A percentile compares a stretch with the other conserved stretches of the same genome.
phyloP scores from a whole-genome alignment of 2,888 invertebrate species.

The Galeopsomyia nigrocyanea region DNA sequence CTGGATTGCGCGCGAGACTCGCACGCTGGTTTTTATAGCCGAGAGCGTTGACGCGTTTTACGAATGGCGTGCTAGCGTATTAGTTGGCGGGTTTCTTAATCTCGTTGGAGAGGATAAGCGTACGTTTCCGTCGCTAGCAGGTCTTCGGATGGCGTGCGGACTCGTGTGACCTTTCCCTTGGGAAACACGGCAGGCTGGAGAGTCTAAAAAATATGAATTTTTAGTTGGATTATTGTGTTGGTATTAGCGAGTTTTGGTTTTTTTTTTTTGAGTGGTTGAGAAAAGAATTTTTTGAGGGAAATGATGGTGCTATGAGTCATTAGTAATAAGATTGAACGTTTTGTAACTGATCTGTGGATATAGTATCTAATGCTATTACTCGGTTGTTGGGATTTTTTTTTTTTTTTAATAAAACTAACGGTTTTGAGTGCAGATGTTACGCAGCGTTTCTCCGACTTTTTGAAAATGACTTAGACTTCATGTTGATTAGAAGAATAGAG shows the following conservation, averaged over 20 bases:
- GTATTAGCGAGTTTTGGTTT: too few relatives aligned
- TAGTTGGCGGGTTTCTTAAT: conserved; percentile 40
- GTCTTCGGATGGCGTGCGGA: neutral
- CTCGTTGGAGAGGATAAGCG: conserved; percentile 41
- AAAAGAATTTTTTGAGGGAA: too few relatives aligned
- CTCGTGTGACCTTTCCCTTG: conserved; percentile 35
- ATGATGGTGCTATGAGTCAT: neutral
- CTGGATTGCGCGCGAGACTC: conserved; percentile 27
- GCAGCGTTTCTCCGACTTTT: too few relatives aligned
- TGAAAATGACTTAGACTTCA: neutral
- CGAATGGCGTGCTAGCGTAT: neutral
- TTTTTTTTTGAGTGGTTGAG: too few relatives aligned
- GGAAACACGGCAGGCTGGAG: too few relatives aligned
- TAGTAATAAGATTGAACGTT: conserved; percentile 23
- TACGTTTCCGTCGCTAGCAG: conserved; percentile 16
- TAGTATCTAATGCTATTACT: conserved; percentile 33
- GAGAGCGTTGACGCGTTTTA: neutral
- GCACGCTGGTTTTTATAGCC: conserved; percentile 21
- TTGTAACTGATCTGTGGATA: conserved; percentile 16
- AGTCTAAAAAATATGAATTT: too few relatives aligned
- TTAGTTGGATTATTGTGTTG: too few relatives aligned
- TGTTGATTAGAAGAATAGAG: too few relatives aligned
- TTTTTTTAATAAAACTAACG: neutral
- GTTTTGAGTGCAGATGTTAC: too few relatives aligned
- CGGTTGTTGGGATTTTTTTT: conserved; percentile 3